Evolutionary conservation across 2,797 vertebrate species (phyloP).

Genomic region (Prunella strophiata): DNA sequence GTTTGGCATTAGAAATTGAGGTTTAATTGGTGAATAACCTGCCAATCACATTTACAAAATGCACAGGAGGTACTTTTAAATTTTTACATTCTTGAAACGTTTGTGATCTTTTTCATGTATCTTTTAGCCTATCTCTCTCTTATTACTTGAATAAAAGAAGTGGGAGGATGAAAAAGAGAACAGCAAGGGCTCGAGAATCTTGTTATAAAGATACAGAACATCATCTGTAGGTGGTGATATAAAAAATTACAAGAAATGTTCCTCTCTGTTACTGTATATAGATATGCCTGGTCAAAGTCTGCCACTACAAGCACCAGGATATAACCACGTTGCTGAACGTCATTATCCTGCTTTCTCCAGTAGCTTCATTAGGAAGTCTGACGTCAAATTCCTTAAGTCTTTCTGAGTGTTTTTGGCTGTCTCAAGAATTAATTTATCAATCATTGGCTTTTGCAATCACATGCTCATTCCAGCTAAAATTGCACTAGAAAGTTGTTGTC

Average conservation of each 20-base stretch:
- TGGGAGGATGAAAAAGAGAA: slow-evolving; percentile 57
- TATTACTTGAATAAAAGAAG: slow-evolving; percentile 43
- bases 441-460: slow-evolving; percentile 10
- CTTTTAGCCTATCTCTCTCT: not conserved
- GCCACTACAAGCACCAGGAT: slow-evolving; percentile 28
- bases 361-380: not conserved
- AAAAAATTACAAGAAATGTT: slow-evolving; percentile 55
- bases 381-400: not conserved
- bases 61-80: not conserved
- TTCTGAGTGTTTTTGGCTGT: not conserved
- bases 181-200: slow-evolving; percentile 27
- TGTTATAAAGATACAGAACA: slow-evolving; percentile 36
- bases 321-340: not conserved
- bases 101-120: not conserved
- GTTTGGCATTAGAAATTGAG: not conserved
- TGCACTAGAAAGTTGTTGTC: not conserved
- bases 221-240: slow-evolving; percentile 44
- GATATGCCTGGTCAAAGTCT: slow-evolving; percentile 36
- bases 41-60: not conserved
- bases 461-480: not conserved
- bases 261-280: slow-evolving; percentile 15
- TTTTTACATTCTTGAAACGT: not conserved
- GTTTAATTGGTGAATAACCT: not conserved
- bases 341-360: not conserved
- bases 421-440: not conserved